A percentile compares a stretch with the other conserved stretches of the same genome.
phyloP scores from a whole-genome alignment of 2,888 invertebrate genomes.

The Coelinius sp. region DNA sequence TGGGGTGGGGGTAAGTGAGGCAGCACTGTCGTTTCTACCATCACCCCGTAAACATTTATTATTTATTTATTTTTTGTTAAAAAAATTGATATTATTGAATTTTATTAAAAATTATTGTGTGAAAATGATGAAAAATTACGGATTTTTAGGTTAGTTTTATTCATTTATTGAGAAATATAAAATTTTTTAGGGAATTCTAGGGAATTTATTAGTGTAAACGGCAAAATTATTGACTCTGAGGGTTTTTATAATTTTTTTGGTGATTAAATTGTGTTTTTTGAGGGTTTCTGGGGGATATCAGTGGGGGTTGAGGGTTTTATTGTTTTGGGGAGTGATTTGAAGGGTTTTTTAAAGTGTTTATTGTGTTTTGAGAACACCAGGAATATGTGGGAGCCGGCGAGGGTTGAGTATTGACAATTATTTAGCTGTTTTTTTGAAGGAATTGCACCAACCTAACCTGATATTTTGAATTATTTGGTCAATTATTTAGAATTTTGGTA shows the following conservation, averaged over 20 bases:
- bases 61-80: no score
- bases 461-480: background rate
- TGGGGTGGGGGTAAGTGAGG: background rate
- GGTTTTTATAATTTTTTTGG: no score
- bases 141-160: no score
- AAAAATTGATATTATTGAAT: no score
- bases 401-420: conserved; percentile 22
- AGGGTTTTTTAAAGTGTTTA: background rate
- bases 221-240: no score
- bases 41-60: no score
- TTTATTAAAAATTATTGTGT: no score
- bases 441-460: conserved; percentile 14
- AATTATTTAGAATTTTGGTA: background rate
- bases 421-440: background rate
- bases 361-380: background rate
- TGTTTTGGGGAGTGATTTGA: background rate
- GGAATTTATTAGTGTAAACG: no score
- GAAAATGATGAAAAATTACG: no score
- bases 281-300: background rate
- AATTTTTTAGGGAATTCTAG: no score
- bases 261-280: background rate
- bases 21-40: background rate
- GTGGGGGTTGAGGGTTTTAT: background rate
- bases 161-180: no score
- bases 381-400: background rate